Percentiles rank a stretch among this genome's conserved stretches.
These are phyloP conservation scores for Coturnix japonica DNA, from an alignment of 2,113 vertebrate species.

Conservation along the genomic window DNA sequence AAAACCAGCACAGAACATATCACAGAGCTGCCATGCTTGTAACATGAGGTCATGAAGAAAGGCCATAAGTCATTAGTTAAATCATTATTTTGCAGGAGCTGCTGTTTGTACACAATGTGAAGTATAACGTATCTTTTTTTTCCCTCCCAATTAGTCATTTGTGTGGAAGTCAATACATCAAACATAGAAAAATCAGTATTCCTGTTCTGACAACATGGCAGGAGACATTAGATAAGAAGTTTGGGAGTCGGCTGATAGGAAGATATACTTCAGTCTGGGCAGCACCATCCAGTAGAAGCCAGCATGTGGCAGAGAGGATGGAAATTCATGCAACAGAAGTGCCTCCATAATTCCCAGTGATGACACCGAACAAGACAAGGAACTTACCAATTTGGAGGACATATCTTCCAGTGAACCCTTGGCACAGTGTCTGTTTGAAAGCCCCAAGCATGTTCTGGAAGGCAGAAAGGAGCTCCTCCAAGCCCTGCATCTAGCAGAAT, in stretches of 20 bases:
- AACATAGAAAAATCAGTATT: not conserved
- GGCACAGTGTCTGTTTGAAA: not conserved
- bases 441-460: not conserved
- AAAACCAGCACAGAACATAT: not conserved
- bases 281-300: not conserved
- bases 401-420: not conserved
- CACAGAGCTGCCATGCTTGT: not conserved
- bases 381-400: not conserved
- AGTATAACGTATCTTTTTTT: fast-evolving
- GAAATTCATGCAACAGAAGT: fast-evolving
- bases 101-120: not conserved
- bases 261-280: not conserved
- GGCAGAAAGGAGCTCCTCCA: not conserved
- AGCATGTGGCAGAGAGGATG: not conserved
- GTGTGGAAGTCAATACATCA: not conserved
- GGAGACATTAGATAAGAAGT: not conserved
- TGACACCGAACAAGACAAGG: not conserved
- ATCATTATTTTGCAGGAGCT: not conserved
- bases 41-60: not conserved
- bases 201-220: not conserved
- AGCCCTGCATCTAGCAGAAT: slow-evolving; percentile 15
- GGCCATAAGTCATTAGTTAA: not conserved
- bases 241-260: not conserved
- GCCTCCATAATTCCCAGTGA: not conserved
- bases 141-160: not conserved